Evolutionary conservation across 30 jellyfish, hydroid and myxozoan genomes (phyloP).

Genomic region (Hydractinia echinata): DNA sequence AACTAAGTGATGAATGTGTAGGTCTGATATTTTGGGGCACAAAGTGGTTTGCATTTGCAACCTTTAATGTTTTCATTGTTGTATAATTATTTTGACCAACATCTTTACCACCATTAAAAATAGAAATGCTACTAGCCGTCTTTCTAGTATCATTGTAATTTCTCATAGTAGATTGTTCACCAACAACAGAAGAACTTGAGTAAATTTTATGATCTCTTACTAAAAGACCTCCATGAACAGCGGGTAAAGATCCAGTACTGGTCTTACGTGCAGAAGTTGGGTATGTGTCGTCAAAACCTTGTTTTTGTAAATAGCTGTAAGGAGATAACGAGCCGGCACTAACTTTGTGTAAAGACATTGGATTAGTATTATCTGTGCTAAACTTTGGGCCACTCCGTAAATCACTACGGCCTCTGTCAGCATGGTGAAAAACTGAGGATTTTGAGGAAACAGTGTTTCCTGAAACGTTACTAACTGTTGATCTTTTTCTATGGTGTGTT

Average conservation of each 20-base stretch:
- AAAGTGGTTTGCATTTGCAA: too few relatives aligned
- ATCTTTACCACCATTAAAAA: too few relatives aligned
- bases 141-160: too few relatives aligned
- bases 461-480: conserved; percentile 19
- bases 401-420: not conserved
- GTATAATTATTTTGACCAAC: too few relatives aligned
- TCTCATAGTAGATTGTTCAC: too few relatives aligned
- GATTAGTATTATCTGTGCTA: conserved; percentile 16
- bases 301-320: not conserved
- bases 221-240: not conserved
- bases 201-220: too few relatives aligned
- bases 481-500: conserved; percentile 5
- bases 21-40: not conserved
- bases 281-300: not conserved
- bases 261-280: not conserved
- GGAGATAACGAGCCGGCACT: not conserved
- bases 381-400: conserved; percentile 21
- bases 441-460: conserved; percentile 18
- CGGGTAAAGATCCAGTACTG: not conserved
- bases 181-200: too few relatives aligned
- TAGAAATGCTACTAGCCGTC: too few relatives aligned
- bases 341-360: conserved; percentile 19
- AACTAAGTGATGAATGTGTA: conserved; percentile 2
- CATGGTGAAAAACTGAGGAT: conserved; percentile 9
- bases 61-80: too few relatives aligned